Conservation (phyloP, 2,888 invertebrate species). For the Crossocerus cetratus region DNA sequence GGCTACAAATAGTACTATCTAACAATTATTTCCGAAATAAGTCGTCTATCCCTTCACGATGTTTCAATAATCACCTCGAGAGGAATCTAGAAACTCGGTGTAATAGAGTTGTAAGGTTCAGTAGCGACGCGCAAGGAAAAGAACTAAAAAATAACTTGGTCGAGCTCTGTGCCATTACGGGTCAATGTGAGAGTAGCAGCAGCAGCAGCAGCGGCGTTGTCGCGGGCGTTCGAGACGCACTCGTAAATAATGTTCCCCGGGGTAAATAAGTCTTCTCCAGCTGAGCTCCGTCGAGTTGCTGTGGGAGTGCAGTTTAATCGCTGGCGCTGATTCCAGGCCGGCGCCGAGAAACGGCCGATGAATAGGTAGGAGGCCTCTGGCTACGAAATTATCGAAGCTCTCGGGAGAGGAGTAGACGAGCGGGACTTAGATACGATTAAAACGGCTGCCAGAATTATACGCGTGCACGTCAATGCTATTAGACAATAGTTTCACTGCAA, state of each 20-base stretch:
- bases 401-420: conserved; percentile 4
- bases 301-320: conserved; percentile 16
- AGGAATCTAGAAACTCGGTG: no score
- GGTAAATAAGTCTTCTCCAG: conserved; percentile 21
- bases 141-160: neutral
- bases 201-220: neutral
- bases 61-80: no score
- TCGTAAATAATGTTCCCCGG: conserved; percentile 32
- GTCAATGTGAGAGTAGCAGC: neutral
- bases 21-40: no score
- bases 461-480: neutral
- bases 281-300: neutral
- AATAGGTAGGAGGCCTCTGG: neutral
- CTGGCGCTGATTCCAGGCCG: conserved; percentile 17
- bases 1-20: no score
- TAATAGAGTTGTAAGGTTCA: no score
- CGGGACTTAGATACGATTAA: conserved; percentile 19
- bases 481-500: no score
- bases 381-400: conserved; percentile 29
- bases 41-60: no score
- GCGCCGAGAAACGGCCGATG: neutral
- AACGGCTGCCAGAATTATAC: conserved; percentile 11
- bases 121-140: neutral
- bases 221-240: conserved; percentile 1
- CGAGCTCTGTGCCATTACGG: neutral